Conservation (phyloP, 2,888 invertebrate genomes). For the Limnephilus auricula region DNA sequence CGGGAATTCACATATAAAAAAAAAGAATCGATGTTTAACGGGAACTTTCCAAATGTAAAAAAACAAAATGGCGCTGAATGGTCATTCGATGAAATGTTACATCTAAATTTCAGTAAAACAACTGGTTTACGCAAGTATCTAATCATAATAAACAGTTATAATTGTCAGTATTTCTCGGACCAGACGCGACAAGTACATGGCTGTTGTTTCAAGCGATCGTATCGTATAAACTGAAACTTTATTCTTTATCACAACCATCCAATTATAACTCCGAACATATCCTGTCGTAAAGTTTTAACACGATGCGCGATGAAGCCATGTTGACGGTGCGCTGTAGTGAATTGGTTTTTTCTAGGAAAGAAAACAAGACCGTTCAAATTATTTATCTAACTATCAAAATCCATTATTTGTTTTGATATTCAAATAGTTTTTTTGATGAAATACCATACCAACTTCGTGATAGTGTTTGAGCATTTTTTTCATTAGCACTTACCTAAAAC, state of each 20-base stretch:
- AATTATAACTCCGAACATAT: neutral
- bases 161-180: neutral
- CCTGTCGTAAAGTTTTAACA: neutral
- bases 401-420: neutral
- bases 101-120: too few species aligned
- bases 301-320: neutral
- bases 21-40: too few species aligned
- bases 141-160: neutral
- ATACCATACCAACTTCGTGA: too few species aligned
- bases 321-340: neutral
- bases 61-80: too few species aligned
- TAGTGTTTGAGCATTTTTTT: too few species aligned
- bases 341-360: neutral
- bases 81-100: too few species aligned
- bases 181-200: neutral
- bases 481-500: too few species aligned
- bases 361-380: neutral
- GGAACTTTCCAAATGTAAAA: too few species aligned
- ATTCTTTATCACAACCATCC: neutral
- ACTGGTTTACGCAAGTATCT: too few species aligned
- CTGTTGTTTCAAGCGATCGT: neutral
- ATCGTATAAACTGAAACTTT: neutral
- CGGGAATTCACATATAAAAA: too few species aligned
- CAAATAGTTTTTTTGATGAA: neutral
- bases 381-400: neutral